Percentiles rank a stretch among this genome's conserved stretches.
phyloP scores from a whole-genome alignment of 2,888 invertebrate genomes.

The Agrotis segetum region DNA sequence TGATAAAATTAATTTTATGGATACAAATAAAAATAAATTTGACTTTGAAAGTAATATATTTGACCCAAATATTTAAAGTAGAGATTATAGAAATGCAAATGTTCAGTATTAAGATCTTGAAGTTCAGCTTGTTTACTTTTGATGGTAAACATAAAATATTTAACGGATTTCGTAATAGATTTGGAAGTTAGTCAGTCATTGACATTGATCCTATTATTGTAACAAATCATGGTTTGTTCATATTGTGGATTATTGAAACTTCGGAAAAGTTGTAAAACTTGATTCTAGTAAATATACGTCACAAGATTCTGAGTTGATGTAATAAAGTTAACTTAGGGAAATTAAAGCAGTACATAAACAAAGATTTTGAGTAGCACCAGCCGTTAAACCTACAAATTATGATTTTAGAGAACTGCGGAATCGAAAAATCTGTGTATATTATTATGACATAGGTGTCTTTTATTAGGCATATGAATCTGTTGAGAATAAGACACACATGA shows the following conservation, averaged over 20 bases:
- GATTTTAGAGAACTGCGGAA: background rate
- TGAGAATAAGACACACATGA: background rate
- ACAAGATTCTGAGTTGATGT: conserved; percentile 26
- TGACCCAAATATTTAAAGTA: conserved; percentile 50
- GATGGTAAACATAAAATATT: conserved; percentile 53
- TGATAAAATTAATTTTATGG: conserved; percentile 55
- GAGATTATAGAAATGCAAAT: conserved; percentile 65
- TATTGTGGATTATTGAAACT: conserved; percentile 40
- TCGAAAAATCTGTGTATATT: background rate
- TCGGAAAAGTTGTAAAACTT: conserved; percentile 37
- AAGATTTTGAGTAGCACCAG: background rate
- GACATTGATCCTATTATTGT: conserved; percentile 65
- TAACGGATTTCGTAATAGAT: conserved; percentile 59
- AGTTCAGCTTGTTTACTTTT: conserved; percentile 51
- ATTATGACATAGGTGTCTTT: background rate
- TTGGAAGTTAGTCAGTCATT: conserved; percentile 43
- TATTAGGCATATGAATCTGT: background rate
- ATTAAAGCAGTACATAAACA: conserved; percentile 12
- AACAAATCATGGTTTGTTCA: conserved; percentile 57
- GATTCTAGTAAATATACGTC: conserved; percentile 43
- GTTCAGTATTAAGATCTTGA: conserved; percentile 55
- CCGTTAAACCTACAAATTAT: background rate
- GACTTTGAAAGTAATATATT: conserved; percentile 44
- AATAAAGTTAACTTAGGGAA: conserved; percentile 28
- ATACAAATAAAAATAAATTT: conserved; percentile 57